These are phyloP conservation scores for Pachyseris speciosa DNA, from an alignment of 64 coral and sea anemone species.

Conservation along the genomic window DNA sequence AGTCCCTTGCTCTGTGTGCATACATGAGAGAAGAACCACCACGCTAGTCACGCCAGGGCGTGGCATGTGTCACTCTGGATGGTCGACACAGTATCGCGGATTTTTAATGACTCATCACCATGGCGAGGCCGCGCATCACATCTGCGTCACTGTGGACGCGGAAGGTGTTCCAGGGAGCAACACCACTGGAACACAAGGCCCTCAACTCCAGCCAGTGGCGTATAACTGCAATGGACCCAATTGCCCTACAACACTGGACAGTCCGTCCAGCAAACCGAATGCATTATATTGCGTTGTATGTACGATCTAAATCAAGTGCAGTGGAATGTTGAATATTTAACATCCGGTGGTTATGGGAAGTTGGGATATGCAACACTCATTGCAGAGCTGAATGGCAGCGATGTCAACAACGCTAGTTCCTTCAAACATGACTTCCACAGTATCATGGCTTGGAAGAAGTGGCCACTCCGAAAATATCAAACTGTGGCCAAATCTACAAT, in stretches of 20 bases:
- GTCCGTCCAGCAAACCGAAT: not conserved
- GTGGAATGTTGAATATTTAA: not conserved
- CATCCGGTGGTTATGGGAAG: not conserved
- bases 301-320: not conserved
- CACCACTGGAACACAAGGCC: not conserved
- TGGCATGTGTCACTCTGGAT: not conserved
- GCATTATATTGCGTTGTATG: slow-evolving; percentile 14
- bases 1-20: not conserved
- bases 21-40: not conserved
- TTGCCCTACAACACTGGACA: not conserved
- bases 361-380: not conserved
- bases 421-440: not conserved
- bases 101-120: slow-evolving; percentile 20
- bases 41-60: slow-evolving; percentile 3
- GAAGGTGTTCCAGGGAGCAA: not conserved
- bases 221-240: slow-evolving; percentile 3
- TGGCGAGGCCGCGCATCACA: not conserved
- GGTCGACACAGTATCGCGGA: not conserved
- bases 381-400: not conserved
- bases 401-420: not conserved
- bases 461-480: too few species aligned
- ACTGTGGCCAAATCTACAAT: not conserved
- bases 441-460: not conserved
- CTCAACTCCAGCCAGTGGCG: not conserved
- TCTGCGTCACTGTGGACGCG: not conserved